Base-by-base conservation (phyloP, 2,113 vertebrate species). In the Callocephalon fimbriatum region DNA sequence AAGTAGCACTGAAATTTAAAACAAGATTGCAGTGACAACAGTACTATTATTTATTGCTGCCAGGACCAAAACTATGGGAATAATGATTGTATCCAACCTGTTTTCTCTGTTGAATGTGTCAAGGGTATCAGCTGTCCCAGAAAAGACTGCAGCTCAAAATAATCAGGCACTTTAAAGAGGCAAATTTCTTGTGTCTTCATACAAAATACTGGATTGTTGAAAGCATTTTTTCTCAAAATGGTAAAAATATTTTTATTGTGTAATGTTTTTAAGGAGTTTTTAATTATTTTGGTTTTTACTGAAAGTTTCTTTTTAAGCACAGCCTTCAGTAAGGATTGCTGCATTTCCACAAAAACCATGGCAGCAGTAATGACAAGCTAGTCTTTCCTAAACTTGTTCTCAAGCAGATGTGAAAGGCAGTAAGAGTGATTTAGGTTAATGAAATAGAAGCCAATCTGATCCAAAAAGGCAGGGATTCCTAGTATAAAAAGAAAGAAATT, bases 91-190 rank as follows among this genome's bases (percentile, higher is more conserved):
- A 27, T 31, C 63, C 95, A 92, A 67, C 50, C 82, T 90, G 7
- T 96, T 94, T 98, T 87, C 93, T 97, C 91, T 94, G 78, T 75
- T 96, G 93, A 54, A 58, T 83, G 13, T 47, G 56, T 23, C 26
- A 83, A 59, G 77, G 90, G 79, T 58, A 87, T 79, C 75, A 92
- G 21, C 68, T 90, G n/a, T 6, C 19, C 4, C 31, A n/a, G 23
- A 37, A 66, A 63, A 18, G 20, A 32, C 4, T 37, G 23, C 59
- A 66, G 45, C 14, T 73, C 44, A 77, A 19, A 85, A 80, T 17
- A 56, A 70, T 23, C 29, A 59, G 12, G 3, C 10, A 44, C 8
- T 11, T 68, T 47, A 40, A 58, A 65, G 21, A 75, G 44, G 18
- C 15, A 40, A 32, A 5, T 31, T 38, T 90, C 7, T 31, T 94